A percentile compares a stretch with the other conserved stretches of the same genome.
phyloP scores from a whole-genome alignment of 2,888 invertebrate genomes.

The Vandiemenella viatica region DNA sequence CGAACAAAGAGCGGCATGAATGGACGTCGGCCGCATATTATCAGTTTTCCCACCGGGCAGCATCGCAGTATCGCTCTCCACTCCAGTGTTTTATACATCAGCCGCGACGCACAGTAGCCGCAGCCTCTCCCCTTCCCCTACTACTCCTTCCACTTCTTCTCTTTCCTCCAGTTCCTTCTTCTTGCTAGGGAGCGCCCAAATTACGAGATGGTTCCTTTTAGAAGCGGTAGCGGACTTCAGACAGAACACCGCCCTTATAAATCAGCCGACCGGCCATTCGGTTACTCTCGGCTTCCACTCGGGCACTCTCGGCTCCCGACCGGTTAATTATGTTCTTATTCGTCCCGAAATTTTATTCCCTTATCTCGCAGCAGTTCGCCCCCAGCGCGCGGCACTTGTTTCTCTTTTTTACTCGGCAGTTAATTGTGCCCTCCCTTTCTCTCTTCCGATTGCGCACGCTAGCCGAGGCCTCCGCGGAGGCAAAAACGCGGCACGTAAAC shows the following conservation, averaged over 20 bases:
- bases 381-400: background rate
- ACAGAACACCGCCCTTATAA: conserved; percentile 4
- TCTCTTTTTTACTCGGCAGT: background rate
- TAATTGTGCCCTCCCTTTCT: background rate
- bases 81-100: background rate
- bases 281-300: background rate
- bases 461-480: background rate
- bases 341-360: conserved; percentile 4
- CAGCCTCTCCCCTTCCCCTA: background rate
- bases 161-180: too few relatives aligned
- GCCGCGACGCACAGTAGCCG: background rate
- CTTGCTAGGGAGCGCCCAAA: too few relatives aligned
- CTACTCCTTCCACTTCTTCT: too few relatives aligned
- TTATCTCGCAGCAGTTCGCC: background rate
- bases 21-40: background rate
- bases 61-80: background rate
- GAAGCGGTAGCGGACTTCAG: background rate
- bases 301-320: conserved; percentile 1
- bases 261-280: background rate
- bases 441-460: background rate
- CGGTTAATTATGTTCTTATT: conserved; percentile 5
- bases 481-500: background rate
- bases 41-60: background rate
- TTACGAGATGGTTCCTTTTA: conserved; percentile 1
- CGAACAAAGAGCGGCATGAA: background rate